Evolutionary conservation across 1,140 invertebrate genomes (phyloP).

Genomic region (Campodea augens): DNA sequence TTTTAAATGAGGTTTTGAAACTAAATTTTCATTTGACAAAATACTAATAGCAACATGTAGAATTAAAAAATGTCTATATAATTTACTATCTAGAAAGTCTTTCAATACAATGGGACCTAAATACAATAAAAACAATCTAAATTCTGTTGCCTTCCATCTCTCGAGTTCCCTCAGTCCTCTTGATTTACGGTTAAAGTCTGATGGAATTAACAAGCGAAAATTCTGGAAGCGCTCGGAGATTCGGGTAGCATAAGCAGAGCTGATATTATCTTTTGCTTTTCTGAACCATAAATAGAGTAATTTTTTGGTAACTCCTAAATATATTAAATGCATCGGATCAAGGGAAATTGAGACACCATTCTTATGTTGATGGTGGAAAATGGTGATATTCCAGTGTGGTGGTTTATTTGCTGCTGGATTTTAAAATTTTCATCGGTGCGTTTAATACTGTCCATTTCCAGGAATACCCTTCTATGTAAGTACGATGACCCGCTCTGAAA

Average conservation of each 20-base stretch:
- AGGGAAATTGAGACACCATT: background rate
- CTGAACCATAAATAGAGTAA: background rate
- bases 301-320: background rate
- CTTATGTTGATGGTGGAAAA: background rate
- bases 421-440: background rate
- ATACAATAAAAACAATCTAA: background rate
- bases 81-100: background rate
- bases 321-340: background rate
- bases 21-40: background rate
- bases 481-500: background rate
- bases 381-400: background rate
- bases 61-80: constrained; percentile 2
- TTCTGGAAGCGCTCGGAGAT: background rate
- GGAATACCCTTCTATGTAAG: background rate
- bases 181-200: background rate
- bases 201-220: background rate
- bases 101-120: background rate
- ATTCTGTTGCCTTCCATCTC: background rate
- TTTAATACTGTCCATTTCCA: background rate
- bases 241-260: background rate
- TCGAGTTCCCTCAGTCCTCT: background rate
- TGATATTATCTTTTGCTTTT: background rate
- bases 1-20: background rate
- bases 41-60: background rate
- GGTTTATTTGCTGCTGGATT: background rate